Base-by-base conservation (phyloP, 2,888 invertebrate species). In the Mellilla xanthometata region DNA sequence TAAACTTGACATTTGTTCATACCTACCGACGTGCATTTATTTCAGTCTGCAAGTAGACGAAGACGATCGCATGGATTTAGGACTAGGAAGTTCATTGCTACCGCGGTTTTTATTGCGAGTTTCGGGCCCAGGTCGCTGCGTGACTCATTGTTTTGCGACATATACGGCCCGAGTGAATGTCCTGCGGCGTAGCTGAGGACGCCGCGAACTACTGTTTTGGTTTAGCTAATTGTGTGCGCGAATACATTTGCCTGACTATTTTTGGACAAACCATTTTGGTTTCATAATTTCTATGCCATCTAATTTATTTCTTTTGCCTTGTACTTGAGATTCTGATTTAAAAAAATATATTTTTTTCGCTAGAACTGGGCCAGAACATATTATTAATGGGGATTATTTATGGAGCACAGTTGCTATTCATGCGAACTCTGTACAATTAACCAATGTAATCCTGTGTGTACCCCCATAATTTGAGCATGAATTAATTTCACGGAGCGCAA, bases 71-170 rank as follows among this genome's bases (percentile, higher is more conserved):
- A 19, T 19, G 15, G 15, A 75, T 79, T 82, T 72, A 66, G 74
- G 68, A 68, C 71, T 75, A 74, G 72, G 76, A 78, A 77, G 81
- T 84, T 83, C 83, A 78, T 77, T 80, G 82, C 76, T 81, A 78
- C 76, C 65, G 64, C 68, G 45, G 12, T 66, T 72, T 80, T 76
- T 79, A 64, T 60, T 65, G 66, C 66, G 62, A 74, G 76, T 60
- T 70, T 73, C 67, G 66, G 66, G 68, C 67, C 75, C n/a, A n/a
- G 63, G 69, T 71, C 62, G 65, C 62, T 66, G 55, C 60, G 71
- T 76, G 76, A 77, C 54, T 76, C 74, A 76, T 65, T 68, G 65
- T 62, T 63, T 61, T 61, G 61, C 52, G 54, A 59, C 53, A 49
- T 45, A 43, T 42, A 49, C 39, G 47, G 35, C 35, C 36, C 22